Base-by-base conservation (phyloP, 2,888 invertebrate genomes). In the Chorisops tibialis region DNA sequence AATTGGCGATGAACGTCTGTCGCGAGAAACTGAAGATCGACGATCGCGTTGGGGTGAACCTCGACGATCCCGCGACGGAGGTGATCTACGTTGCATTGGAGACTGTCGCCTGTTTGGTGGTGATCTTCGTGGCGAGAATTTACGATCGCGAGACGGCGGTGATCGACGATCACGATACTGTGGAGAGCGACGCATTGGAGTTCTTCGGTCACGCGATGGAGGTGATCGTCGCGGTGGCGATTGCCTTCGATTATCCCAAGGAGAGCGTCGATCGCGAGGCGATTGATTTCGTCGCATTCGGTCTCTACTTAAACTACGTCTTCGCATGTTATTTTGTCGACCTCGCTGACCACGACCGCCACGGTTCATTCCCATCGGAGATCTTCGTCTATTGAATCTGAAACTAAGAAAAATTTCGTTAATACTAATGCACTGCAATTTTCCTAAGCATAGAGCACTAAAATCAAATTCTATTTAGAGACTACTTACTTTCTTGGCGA, bases 221-320 rank as follows among this genome's bases (percentile, higher is more conserved):
- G 64, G 62, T 80, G 80, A 2, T 68, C 70, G 48, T 81, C 79
- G 63, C 81, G 81, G 52, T 79, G 66, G 11, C 81, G 81, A 22
- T 80, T 72, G 48, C 81, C 80, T 22, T 79, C 80, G 67, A 79
- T 81, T 37, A 76, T 80, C 62, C 64, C 68, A 62, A 4, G 73
- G 70, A 51, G 68, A 71, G 0, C 74, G 71, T 2, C 70, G 68
- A 50, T 69, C 68, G 16, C 70, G 69, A 9, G 73, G 71, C 4
- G 75, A 72, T 59, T 65, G 65, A 52, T 66, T 69, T 2, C 73
- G 71, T 4, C 72, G 71, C 54, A 71, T 71, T 22, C 72, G 68
- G 41, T 70, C 70, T 1, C 70, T 65, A 50, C 71, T 71, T 49
- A 73, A 73, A 64, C 75, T 74, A 19, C 75, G 72, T 49, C 77